Evolutionary conservation across 2,113 vertebrate species (phyloP).

Genomic region (Mixornis gularis): DNA sequence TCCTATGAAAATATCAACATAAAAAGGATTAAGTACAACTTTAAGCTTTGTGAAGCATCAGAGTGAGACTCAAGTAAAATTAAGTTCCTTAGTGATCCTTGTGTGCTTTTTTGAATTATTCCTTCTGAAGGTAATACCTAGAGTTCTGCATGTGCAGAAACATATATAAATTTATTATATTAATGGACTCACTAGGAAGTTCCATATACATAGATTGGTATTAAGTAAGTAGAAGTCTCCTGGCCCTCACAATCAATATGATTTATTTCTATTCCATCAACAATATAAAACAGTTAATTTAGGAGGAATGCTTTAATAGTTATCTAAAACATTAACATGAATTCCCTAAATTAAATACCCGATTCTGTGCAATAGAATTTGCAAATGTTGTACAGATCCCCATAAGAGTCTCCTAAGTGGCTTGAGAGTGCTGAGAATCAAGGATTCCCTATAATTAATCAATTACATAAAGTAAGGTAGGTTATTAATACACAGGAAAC

Average conservation of each 20-base stretch:
- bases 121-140: neutral
- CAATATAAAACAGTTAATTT: neutral
- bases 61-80: neutral
- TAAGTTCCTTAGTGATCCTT: neutral
- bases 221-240: neutral
- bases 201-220: neutral
- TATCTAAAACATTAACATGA: neutral
- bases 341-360: neutral
- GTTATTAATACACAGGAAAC: neutral
- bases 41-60: neutral
- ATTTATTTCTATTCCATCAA: neutral
- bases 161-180: neutral
- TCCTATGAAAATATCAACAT: neutral
- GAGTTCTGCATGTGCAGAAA: neutral
- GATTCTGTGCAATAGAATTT: neutral
- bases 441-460: neutral
- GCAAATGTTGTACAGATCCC: neutral
- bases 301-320: neutral
- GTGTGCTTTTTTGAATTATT: neutral
- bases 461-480: neutral
- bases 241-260: rapidly evolving
- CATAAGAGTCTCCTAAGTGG: neutral
- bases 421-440: neutral
- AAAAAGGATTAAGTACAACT: neutral
- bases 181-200: neutral